A percentile compares a stretch with the other conserved stretches of the same genome.
phyloP scores from a whole-genome alignment of 2,888 invertebrate genomes.

The Papilio demoleus region DNA sequence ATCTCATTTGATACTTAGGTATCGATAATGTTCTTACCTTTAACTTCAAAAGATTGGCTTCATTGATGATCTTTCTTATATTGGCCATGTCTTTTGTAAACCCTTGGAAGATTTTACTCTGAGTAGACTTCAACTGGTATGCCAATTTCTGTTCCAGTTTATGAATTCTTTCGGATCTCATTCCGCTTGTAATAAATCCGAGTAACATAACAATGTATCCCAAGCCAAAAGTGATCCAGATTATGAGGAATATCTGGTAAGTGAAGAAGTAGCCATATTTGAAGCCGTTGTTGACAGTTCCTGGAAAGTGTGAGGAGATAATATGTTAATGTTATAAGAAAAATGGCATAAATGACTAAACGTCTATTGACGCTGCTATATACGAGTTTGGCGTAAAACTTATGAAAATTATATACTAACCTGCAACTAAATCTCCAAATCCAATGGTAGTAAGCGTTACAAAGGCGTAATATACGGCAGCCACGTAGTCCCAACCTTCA shows the following conservation, averaged over 20 bases:
- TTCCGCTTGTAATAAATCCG: conserved; percentile 91
- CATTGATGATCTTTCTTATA: conserved; percentile 89
- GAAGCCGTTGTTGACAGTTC: conserved; percentile 77
- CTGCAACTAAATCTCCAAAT: conserved; percentile 96
- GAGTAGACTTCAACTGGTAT: conserved; percentile 89
- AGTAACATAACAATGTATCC: conserved; percentile 96
- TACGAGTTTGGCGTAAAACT: too few species aligned
- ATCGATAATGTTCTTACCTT: conserved; percentile 80
- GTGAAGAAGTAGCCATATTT: conserved; percentile 85
- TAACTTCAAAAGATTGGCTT: conserved; percentile 91
- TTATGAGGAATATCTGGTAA: conserved; percentile 91
- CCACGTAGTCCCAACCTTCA: conserved; percentile 93
- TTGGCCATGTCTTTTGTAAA: conserved; percentile 90
- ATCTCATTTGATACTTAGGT: not conserved
- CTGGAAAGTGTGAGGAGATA: conserved; percentile 53
- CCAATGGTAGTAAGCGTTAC: conserved; percentile 95
- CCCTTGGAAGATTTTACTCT: conserved; percentile 89
- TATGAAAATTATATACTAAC: too few species aligned
- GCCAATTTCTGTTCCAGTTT: conserved; percentile 90
- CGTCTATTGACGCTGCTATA: too few species aligned
- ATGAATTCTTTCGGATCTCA: conserved; percentile 89
- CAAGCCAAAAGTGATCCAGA: conserved; percentile 96
- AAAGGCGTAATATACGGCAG: conserved; percentile 93
- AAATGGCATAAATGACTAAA: too few species aligned
- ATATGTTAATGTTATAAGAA: not conserved